A percentile compares a stretch with the other conserved stretches of the same genome.
Evolutionary conservation across 2,113 vertebrate genomes (phyloP).

Genomic region (Solea solea): DNA sequence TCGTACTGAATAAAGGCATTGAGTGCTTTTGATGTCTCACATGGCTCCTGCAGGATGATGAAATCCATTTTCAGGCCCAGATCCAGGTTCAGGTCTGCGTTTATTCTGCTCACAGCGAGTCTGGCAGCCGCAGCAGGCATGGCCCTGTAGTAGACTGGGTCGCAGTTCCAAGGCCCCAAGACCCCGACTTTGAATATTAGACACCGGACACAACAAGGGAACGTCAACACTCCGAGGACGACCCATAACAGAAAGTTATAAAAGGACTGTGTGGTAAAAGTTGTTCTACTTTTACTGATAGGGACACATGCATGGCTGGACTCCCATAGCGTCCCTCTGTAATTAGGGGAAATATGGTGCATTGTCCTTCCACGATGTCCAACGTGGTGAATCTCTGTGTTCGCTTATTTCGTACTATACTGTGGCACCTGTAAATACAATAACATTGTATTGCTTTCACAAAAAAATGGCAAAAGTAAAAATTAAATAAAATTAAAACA

Average conservation of each 20-base stretch:
- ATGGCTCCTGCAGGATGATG: conserved; percentile 86
- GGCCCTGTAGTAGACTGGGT: conserved; percentile 86
- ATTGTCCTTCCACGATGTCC: conserved; percentile 77
- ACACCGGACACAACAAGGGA: conserved; percentile 77
- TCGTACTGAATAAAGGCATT: conserved; percentile 81
- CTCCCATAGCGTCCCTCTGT: conserved; percentile 67
- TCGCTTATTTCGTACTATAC: conserved; percentile 49
- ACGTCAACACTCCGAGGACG: conserved; percentile 76
- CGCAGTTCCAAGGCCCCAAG: conserved; percentile 90
- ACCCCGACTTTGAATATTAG: conserved; percentile 88
- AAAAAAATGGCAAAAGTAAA: neutral
- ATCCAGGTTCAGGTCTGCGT: conserved; percentile 80
- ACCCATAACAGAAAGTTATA: conserved; percentile 73
- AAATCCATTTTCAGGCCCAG: conserved; percentile 84
- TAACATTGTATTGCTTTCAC: neutral
- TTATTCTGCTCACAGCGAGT: conserved; percentile 86
- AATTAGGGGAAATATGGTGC: conserved; percentile 75
- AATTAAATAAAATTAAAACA: neutral
- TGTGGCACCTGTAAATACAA: conserved; percentile 42
- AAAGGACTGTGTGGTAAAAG: conserved; percentile 56
- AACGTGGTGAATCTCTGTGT: conserved; percentile 45
- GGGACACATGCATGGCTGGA: conserved; percentile 54
- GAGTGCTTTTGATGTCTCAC: conserved; percentile 86
- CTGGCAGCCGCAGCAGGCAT: conserved; percentile 83
- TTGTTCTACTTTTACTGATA: conserved; percentile 48